Evolutionary conservation across 2,888 invertebrate genomes (phyloP).

Genomic region (Xanthia togata): DNA sequence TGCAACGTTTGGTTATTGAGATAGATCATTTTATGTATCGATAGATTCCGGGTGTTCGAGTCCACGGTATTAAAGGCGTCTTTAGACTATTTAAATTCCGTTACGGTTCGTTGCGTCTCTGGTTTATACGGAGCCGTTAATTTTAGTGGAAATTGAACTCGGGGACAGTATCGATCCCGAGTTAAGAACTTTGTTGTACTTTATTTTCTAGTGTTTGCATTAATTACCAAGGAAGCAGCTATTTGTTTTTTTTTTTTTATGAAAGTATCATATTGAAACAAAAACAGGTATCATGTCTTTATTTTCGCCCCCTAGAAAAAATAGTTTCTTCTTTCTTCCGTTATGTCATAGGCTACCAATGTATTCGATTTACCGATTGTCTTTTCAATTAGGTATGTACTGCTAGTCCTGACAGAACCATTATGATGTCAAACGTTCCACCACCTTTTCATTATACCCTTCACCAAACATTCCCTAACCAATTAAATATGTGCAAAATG

Average conservation of each 20-base stretch:
- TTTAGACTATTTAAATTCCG: constrained; percentile 90
- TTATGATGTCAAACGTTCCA: background rate
- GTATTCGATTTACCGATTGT: background rate
- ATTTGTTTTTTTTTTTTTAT: background rate
- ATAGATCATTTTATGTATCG: constrained; percentile 72
- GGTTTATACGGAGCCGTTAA: constrained; percentile 90
- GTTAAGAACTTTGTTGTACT: constrained; percentile 61
- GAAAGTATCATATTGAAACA: background rate
- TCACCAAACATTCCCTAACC: constrained; percentile 2
- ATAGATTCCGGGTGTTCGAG: constrained; percentile 76
- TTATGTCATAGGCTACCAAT: background rate
- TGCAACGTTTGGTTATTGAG: constrained; percentile 61
- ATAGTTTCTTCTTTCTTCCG: background rate
- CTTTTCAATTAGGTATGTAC: too few relatives aligned
- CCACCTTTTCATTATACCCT: background rate
- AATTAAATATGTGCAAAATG: constrained; percentile 47
- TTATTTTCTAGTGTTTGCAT: constrained; percentile 22
- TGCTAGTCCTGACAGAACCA: background rate
- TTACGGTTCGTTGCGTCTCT: constrained; percentile 90
- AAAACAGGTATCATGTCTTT: background rate
- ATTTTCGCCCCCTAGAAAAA: background rate
- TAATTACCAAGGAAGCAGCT: background rate
- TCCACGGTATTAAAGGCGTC: constrained; percentile 83
- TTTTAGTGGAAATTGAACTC: constrained; percentile 87
- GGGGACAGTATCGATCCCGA: constrained; percentile 81